phyloP scores from a whole-genome alignment of 2,113 vertebrate genomes.

The Tragelaphus scriptus region DNA sequence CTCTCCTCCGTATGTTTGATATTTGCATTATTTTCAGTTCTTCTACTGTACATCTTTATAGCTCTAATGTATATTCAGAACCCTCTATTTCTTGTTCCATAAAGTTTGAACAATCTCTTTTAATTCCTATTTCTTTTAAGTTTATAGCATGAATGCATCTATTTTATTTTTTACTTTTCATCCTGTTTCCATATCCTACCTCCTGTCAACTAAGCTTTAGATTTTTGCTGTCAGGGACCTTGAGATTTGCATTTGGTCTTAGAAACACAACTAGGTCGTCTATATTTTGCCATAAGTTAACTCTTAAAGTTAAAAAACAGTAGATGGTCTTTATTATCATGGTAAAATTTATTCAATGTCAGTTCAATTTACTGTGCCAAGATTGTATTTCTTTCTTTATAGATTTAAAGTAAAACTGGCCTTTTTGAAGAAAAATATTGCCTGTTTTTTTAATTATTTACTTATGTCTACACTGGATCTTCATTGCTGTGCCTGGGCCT shows the following conservation, averaged over 20 bases:
- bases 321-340: neutral
- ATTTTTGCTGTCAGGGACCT: neutral
- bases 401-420: neutral
- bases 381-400: neutral
- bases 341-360: neutral
- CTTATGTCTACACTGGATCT: neutral
- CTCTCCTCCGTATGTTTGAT: neutral
- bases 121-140: neutral
- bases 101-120: neutral
- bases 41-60: neutral
- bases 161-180: neutral
- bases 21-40: neutral
- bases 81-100: neutral
- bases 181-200: neutral
- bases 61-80: neutral
- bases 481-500: neutral
- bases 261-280: neutral
- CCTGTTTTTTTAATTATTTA: neutral
- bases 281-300: neutral
- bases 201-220: neutral
- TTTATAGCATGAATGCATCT: neutral
- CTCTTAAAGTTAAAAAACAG: neutral
- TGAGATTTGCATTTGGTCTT: neutral
- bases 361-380: neutral
- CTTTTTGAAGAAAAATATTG: neutral